phyloP scores from a whole-genome alignment of 2,113 vertebrate species.

The Crotalus horridus region DNA sequence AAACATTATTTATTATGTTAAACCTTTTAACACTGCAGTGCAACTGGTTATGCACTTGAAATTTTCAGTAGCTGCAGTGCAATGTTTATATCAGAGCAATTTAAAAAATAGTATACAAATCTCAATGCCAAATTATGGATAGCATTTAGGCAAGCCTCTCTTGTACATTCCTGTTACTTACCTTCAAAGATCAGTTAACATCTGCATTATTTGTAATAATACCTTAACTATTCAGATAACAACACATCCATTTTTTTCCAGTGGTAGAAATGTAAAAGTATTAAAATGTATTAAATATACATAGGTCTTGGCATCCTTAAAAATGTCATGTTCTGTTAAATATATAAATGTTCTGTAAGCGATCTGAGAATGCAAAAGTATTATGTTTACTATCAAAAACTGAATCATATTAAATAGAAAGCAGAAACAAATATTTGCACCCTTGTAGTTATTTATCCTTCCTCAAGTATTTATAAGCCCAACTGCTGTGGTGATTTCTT shows the following conservation, averaged over 20 bases:
- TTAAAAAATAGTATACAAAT: constrained; percentile 32
- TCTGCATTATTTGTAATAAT: constrained; percentile 38
- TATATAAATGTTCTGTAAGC: constrained; percentile 1
- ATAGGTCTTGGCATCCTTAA: background rate
- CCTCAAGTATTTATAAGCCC: background rate
- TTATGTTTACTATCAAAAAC: background rate
- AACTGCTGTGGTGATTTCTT: background rate
- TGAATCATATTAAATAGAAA: background rate
- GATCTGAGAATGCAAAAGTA: background rate
- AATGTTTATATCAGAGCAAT: constrained; percentile 43
- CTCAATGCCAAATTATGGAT: constrained; percentile 40
- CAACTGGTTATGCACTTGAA: constrained; percentile 39
- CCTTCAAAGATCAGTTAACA: constrained; percentile 47
- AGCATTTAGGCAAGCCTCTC: constrained; percentile 26
- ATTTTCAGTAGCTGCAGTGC: constrained; percentile 35
- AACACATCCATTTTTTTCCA: background rate
- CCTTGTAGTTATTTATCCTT: background rate
- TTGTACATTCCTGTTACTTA: constrained; percentile 53
- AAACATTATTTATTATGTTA: constrained; percentile 8
- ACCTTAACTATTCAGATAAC: constrained; percentile 26
- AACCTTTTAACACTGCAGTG: constrained; percentile 9
- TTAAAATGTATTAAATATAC: background rate
- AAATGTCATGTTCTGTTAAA: background rate
- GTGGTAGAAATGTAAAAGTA: background rate
- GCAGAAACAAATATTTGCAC: background rate